Evolutionary conservation across 2,113 vertebrate genomes (phyloP).

Genomic region (Leptobrachium leishanense): DNA sequence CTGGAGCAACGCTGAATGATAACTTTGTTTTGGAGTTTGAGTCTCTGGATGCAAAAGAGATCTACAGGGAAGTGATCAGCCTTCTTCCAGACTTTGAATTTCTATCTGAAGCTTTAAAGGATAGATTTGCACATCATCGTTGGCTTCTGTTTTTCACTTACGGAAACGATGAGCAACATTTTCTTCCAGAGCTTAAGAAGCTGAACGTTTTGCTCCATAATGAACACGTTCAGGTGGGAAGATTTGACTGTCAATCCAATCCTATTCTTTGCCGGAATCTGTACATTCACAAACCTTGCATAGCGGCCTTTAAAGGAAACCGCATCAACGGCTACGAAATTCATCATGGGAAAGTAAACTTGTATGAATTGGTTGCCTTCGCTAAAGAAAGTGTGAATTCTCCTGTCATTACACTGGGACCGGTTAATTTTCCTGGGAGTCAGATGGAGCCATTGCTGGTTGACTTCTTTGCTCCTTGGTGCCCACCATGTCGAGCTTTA

Average conservation of each 20-base stretch:
- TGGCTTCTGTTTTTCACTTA: constrained; percentile 93
- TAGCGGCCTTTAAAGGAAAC: constrained; percentile 93
- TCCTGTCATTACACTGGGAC: constrained; percentile 88
- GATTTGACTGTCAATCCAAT: constrained; percentile 82
- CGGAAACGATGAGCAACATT: constrained; percentile 66
- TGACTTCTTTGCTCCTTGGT: constrained; percentile 98
- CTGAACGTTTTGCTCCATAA: constrained; percentile 80
- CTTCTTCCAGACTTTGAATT: constrained; percentile 85
- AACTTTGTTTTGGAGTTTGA: constrained; percentile 79
- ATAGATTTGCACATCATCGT: constrained; percentile 82
- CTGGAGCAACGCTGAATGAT: constrained; percentile 78
- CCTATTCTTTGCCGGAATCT: constrained; percentile 77
- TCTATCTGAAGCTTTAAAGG: constrained; percentile 73
- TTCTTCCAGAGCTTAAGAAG: constrained; percentile 86
- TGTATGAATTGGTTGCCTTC: constrained; percentile 93
- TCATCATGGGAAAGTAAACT: constrained; percentile 88
- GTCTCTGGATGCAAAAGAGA: constrained; percentile 89
- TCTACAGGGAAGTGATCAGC: constrained; percentile 83
- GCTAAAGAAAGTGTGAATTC: constrained; percentile 92
- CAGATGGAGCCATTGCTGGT: constrained; percentile 94
- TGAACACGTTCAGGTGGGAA: constrained; percentile 92
- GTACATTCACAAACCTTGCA: constrained; percentile 84
- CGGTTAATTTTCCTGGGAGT: constrained; percentile 92
- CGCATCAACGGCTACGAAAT: constrained; percentile 92
- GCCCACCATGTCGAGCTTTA: constrained; percentile 90